Conservation (phyloP, 2,113 vertebrate genomes). For the Actenoides lindsayi region DNA sequence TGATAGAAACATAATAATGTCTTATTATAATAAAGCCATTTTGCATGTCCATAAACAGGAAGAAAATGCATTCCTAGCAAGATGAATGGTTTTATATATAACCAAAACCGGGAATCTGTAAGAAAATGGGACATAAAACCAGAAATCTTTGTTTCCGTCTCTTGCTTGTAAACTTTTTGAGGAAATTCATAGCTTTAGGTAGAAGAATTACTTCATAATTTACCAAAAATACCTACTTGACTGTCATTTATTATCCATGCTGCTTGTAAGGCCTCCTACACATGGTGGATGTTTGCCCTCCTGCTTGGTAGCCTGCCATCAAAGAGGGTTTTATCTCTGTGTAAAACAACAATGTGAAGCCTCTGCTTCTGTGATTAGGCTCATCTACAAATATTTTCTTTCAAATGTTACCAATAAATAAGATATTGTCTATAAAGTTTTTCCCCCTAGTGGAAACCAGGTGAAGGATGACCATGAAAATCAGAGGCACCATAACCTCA, state of each 20-base stretch:
- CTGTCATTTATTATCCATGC: not conserved
- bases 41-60: not conserved
- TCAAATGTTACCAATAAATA: not conserved
- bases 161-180: not conserved
- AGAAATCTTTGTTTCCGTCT: not conserved
- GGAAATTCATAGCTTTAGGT: not conserved
- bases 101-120: not conserved
- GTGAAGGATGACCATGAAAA: not conserved
- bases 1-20: not conserved
- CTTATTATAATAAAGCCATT: slow-evolving; percentile 3
- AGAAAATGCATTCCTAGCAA: not conserved
- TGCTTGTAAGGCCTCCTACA: not conserved
- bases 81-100: not conserved
- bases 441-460: not conserved
- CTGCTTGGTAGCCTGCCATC: not conserved
- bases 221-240: not conserved
- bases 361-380: not conserved
- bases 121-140: not conserved
- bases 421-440: not conserved
- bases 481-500: not conserved
- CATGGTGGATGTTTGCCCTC: not conserved
- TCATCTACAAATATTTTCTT: not conserved
- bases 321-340: not conserved
- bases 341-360: not conserved
- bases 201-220: not conserved